Percentiles rank a stretch among this genome's conserved stretches.
phyloP scores from a whole-genome alignment of 2,113 vertebrate species.

The Dunckerocampus dactyliophorus region DNA sequence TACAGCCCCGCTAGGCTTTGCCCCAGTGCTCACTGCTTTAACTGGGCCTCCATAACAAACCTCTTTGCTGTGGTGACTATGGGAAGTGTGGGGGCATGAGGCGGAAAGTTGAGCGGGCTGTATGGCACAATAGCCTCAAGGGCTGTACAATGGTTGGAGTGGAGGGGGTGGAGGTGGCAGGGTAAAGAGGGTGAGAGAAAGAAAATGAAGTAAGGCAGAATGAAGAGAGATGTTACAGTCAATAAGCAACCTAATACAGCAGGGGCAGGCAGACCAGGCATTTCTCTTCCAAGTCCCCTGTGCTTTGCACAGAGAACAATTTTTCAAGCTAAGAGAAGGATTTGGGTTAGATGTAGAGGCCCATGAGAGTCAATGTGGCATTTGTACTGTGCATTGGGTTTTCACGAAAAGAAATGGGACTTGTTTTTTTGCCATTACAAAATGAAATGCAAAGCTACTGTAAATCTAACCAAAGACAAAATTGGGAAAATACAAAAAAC shows the following conservation, averaged over 20 bases:
- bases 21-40: slow-evolving; percentile 44
- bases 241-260: slow-evolving; percentile 74
- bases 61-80: slow-evolving; percentile 26
- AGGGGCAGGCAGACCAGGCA: slow-evolving; percentile 52
- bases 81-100: slow-evolving; percentile 26
- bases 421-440: not conserved
- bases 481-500: not conserved
- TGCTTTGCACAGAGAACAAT: slow-evolving; percentile 62
- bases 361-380: slow-evolving; percentile 66
- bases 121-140: slow-evolving; percentile 23
- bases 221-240: slow-evolving; percentile 70
- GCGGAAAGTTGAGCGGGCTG: slow-evolving; percentile 26
- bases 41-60: slow-evolving; percentile 55
- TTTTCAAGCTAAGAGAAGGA: slow-evolving; percentile 68
- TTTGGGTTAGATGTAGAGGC: slow-evolving; percentile 64
- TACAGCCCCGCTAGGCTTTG: slow-evolving; percentile 54
- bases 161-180: slow-evolving; percentile 42
- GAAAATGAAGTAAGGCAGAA: slow-evolving; percentile 49
- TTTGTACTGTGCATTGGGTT: slow-evolving; percentile 52
- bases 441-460: not conserved
- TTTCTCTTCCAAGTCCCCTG: slow-evolving; percentile 68
- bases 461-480: not conserved
- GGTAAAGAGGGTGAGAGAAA: slow-evolving; percentile 24
- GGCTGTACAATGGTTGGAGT: slow-evolving; percentile 38
- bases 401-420: slow-evolving; percentile 20